A percentile compares a stretch with the other conserved stretches of the same genome.
Evolutionary conservation across 2,888 invertebrate species (phyloP).

Genomic region (Dryadula phaetusa): DNA sequence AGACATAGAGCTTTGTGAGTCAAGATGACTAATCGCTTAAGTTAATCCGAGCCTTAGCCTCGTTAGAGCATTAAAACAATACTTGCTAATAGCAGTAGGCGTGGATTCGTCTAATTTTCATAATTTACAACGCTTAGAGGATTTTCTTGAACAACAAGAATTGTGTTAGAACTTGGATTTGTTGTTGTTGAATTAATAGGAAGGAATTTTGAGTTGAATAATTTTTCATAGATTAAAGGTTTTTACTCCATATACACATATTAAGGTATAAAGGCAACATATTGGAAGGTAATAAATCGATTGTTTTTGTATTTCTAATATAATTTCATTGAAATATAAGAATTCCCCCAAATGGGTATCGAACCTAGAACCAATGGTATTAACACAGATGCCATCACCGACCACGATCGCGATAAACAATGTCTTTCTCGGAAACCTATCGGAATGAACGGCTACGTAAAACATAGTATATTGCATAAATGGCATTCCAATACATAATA

Average conservation of each 20-base stretch:
- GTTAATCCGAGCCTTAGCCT: conserved; percentile 47
- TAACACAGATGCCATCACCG: too few relatives aligned
- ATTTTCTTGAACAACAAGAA: not conserved
- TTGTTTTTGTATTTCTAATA: too few relatives aligned
- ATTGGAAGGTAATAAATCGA: too few relatives aligned
- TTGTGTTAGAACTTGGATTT: not conserved
- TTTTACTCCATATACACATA: too few relatives aligned
- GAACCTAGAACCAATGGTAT: too few relatives aligned
- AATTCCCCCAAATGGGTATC: too few relatives aligned
- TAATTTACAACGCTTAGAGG: conserved; percentile 25
- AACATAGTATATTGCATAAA: not conserved
- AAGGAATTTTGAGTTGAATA: too few relatives aligned
- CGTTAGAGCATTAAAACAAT: conserved; percentile 48
- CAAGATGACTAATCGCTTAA: conserved; percentile 39
- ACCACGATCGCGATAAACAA: too few relatives aligned
- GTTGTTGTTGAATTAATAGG: too few relatives aligned
- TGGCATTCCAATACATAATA: conserved; percentile 13
- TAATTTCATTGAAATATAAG: too few relatives aligned
- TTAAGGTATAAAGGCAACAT: too few relatives aligned
- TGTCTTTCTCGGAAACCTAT: not conserved
- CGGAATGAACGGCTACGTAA: not conserved
- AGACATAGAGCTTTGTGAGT: conserved; percentile 37
- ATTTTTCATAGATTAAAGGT: too few relatives aligned
- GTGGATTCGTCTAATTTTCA: conserved; percentile 41
- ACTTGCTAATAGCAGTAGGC: conserved; percentile 36